phyloP scores from a whole-genome alignment of 2,888 invertebrate species.

The Brachyopa scutellaris region DNA sequence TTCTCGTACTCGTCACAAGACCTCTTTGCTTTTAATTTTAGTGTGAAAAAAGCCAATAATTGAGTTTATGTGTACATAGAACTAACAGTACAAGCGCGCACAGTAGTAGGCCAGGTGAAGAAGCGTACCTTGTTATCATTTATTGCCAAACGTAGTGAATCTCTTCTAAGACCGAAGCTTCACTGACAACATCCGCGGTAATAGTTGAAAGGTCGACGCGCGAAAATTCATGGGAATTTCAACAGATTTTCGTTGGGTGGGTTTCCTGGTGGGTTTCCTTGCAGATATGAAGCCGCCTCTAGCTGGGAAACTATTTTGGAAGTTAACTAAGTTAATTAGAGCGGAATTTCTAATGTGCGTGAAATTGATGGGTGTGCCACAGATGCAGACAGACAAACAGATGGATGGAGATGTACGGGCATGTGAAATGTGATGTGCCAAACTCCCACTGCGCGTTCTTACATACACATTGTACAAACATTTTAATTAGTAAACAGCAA shows the following conservation, averaged over 20 bases:
- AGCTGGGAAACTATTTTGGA: conserved; percentile 39
- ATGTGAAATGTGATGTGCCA: background rate
- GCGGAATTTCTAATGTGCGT: conserved; percentile 34
- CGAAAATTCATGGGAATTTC: conserved; percentile 5
- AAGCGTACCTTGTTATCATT: conserved; percentile 23
- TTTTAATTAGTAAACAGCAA: conserved; percentile 51
- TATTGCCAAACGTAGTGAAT: conserved; percentile 29
- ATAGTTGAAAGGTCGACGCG: conserved; percentile 2
- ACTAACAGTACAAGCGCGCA: background rate
- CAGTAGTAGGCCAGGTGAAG: background rate
- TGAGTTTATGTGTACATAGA: background rate
- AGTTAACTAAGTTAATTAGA: conserved; percentile 54
- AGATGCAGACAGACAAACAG: conserved; percentile 14
- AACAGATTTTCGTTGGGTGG: background rate
- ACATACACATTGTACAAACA: conserved; percentile 30
- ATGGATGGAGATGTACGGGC: background rate
- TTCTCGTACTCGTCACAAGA: background rate
- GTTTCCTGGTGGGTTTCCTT: background rate
- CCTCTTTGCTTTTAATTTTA: background rate
- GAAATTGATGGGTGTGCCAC: conserved; percentile 24
- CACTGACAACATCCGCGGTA: conserved; percentile 5
- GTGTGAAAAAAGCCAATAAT: background rate
- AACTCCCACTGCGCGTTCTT: background rate
- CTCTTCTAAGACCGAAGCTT: background rate
- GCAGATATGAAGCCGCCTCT: conserved; percentile 15